Percentiles rank a stretch among this genome's conserved stretches.
Evolutionary conservation across 2,888 invertebrate genomes (phyloP).

Genomic region (Noctua janthina): DNA sequence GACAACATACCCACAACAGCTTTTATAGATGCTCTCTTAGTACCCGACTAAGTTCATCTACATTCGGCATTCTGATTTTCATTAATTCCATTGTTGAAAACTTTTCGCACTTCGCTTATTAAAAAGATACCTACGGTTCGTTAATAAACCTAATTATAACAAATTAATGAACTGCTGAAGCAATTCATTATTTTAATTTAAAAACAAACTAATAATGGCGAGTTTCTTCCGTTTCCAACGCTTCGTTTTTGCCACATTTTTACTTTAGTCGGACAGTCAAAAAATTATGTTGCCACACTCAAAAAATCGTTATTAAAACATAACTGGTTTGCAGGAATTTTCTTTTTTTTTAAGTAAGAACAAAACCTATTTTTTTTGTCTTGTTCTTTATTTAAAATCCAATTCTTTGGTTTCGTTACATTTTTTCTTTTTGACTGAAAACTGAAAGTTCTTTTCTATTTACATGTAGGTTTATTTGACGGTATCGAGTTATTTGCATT

Average conservation of each 20-base stretch:
- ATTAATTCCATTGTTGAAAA: not conserved
- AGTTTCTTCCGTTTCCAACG: not conserved
- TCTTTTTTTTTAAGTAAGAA: slow-evolving; percentile 30
- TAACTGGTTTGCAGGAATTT: slow-evolving; percentile 26
- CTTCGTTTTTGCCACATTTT: slow-evolving; percentile 22
- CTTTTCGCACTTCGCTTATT: not conserved
- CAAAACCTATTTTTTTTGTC: slow-evolving; percentile 25
- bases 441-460: not conserved
- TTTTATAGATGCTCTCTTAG: not conserved
- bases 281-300: slow-evolving; percentile 43
- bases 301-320: slow-evolving; percentile 38
- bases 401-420: slow-evolving; percentile 16
- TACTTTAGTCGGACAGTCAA: slow-evolving; percentile 4
- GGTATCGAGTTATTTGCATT: not conserved
- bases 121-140: not conserved
- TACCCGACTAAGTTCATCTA: not conserved
- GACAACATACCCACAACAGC: too few species aligned
- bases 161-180: slow-evolving; percentile 16
- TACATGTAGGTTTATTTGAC: not conserved
- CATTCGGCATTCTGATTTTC: not conserved
- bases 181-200: not conserved
- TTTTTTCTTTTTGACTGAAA: slow-evolving; percentile 36
- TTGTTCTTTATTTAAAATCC: slow-evolving; percentile 35
- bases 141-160: slow-evolving; percentile 15
- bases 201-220: slow-evolving; percentile 18